Evolutionary conservation across 2,888 invertebrate genomes (phyloP).

Genomic region (Ligdia adustata): DNA sequence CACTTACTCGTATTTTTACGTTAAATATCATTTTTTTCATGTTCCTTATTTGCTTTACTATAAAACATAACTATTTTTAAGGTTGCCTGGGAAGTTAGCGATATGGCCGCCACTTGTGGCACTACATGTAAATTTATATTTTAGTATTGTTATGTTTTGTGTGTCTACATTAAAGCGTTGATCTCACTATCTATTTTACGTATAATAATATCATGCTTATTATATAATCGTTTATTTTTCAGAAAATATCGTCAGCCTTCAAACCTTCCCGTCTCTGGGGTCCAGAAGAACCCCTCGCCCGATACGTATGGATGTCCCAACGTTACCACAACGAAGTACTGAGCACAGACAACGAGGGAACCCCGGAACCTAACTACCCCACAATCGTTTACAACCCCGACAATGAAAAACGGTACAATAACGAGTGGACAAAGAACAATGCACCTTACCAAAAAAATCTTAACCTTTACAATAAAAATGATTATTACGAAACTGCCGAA

Average conservation of each 20-base stretch:
- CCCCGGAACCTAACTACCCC: conserved; percentile 60
- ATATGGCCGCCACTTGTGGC: no score
- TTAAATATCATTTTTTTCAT: no score
- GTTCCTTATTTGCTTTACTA: no score
- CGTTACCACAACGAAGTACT: conserved; percentile 61
- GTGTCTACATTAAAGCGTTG: no score
- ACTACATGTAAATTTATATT: no score
- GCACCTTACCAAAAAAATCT: conserved; percentile 56
- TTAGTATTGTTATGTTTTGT: no score
- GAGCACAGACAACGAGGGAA: conserved; percentile 57
- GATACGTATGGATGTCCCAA: conserved; percentile 79
- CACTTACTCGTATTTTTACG: no score
- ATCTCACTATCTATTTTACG: no score
- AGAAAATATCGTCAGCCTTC: conserved; percentile 76
- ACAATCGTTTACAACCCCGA: conserved; percentile 55
- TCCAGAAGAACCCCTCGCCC: conserved; percentile 74
- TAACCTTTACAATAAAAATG: conserved; percentile 53
- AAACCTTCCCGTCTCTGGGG: conserved; percentile 76
- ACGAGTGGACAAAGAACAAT: conserved; percentile 49
- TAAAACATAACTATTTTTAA: no score
- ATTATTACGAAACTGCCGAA: conserved; percentile 28
- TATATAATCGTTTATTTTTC: conserved; percentile 38
- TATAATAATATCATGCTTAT: no score
- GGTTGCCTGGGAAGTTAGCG: no score
- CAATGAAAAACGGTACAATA: conserved; percentile 56